Base-by-base conservation (phyloP, 2,888 invertebrate genomes). In the Phyto melanocephala region DNA sequence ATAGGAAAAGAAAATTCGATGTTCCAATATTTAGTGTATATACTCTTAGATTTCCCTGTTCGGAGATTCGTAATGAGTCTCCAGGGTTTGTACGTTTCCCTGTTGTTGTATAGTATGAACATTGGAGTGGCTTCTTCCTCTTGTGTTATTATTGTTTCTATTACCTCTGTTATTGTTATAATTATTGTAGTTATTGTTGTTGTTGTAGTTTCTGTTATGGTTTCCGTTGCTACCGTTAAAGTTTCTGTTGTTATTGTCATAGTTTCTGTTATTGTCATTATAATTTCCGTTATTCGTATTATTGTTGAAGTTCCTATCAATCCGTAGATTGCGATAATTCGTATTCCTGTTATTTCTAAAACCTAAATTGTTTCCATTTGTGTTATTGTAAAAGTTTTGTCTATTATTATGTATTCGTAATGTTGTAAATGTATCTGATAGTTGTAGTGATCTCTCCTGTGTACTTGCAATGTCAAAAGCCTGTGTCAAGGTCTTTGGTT, bases 1-100 rank as follows among this genome's bases (percentile, higher is more conserved):
- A 33, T 58, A 58, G 7, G 4, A 58, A 58, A 20, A 58, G 56
- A 58, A 58, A 35, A 58, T 58, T 58, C 35, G 15, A 58, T 58
- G 35, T 54, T 33, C 2, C 54, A 54, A 54, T 54, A 54, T 54
- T 33, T 58, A 35, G 10, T 37, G 56, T 35, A 35, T 58, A 58
- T 17, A 58, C 10, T n/a, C 17, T 37, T 58, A 28, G 24, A 6
- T 24, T 52, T 52, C n/a, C 52, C 52, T 52, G 24, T 52, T 52
- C 37, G 37, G 37, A 2, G 52, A 54, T 28, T 54, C 33, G 33
- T 54, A 54, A 11, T 33, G 52, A 52, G 24, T 52, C 52, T 52
- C 28, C 52, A 52, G 52, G 52, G 52, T n/a, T 52, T 52, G 24
- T 52, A 52, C 28, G 35, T 56, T 56, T 35, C 35, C 56, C 35